phyloP scores from a whole-genome alignment of 2,797 vertebrate species.

The Otolemur crassicaudatus region DNA sequence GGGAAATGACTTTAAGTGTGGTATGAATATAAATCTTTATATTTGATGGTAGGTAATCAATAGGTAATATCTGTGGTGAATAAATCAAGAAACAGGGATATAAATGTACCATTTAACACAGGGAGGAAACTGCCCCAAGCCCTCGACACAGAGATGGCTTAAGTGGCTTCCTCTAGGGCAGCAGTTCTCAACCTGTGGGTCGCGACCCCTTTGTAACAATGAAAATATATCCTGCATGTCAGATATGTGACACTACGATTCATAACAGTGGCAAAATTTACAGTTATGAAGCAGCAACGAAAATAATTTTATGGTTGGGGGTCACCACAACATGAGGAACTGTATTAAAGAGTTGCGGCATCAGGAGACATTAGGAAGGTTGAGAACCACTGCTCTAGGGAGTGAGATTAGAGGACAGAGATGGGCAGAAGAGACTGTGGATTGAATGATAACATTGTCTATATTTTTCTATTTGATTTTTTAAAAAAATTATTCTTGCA shows the following conservation, averaged over 20 bases:
- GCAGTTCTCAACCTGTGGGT: no score
- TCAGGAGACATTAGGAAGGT: no score
- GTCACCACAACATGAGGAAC: no score
- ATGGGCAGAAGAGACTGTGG: background rate
- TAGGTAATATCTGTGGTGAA: constrained; percentile 50
- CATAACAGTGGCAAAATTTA: no score
- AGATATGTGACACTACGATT: no score
- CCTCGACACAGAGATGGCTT: constrained; percentile 44
- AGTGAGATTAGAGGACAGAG: background rate
- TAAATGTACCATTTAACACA: background rate
- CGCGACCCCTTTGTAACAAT: no score
- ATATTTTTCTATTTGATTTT: constrained; percentile 37
- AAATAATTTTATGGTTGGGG: no score
- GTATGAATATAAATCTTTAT: constrained; percentile 49
- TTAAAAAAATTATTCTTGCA: background rate
- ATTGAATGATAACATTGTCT: constrained; percentile 50
- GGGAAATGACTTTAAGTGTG: background rate
- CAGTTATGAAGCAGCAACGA: no score
- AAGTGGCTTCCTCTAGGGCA: constrained; percentile 6
- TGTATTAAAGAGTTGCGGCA: no score
- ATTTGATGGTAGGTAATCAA: constrained; percentile 47
- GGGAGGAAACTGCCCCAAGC: constrained; percentile 49
- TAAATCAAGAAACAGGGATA: constrained; percentile 35
- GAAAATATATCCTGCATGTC: no score
- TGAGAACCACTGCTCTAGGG: background rate